These are phyloP conservation scores for Andrena dorsata DNA, from an alignment of 2,888 invertebrate species.

Conservation along the genomic window DNA sequence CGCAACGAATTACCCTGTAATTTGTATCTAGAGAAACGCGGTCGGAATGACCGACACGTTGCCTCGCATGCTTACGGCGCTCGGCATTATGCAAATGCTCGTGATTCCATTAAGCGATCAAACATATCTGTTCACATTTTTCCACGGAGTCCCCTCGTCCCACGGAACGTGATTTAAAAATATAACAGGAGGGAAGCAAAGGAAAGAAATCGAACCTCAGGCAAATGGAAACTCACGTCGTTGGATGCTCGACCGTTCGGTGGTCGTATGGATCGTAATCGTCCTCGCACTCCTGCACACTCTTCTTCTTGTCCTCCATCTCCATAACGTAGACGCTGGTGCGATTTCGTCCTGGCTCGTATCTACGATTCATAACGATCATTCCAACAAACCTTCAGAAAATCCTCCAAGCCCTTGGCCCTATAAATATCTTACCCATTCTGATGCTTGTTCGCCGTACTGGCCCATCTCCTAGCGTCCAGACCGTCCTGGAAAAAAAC, in stretches of 20 bases:
- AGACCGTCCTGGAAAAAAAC: constrained; percentile 74
- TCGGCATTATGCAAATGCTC: constrained; percentile 50
- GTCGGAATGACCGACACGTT: constrained; percentile 47
- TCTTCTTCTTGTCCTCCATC: constrained; percentile 85
- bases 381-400: no score
- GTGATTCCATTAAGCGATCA: constrained; percentile 21
- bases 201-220: background rate
- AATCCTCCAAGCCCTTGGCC: no score
- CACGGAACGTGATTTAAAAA: background rate
- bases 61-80: constrained; percentile 34
- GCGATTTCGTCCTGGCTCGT: constrained; percentile 71
- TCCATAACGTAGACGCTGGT: constrained; percentile 83
- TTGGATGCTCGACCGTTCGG: constrained; percentile 89
- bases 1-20: constrained; percentile 48
- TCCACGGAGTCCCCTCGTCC: background rate
- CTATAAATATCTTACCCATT: constrained; percentile 56
- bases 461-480: constrained; percentile 66
- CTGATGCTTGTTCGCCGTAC: constrained; percentile 53
- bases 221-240: constrained; percentile 88
- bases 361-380: constrained; percentile 60
- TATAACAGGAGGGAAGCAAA: background rate
- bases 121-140: constrained; percentile 32
- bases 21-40: constrained; percentile 44
- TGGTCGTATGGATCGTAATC: constrained; percentile 90
- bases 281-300: constrained; percentile 67